Evolutionary conservation across 2,113 vertebrate species (phyloP).

Genomic region (mouse (Mus musculus)): DNA sequence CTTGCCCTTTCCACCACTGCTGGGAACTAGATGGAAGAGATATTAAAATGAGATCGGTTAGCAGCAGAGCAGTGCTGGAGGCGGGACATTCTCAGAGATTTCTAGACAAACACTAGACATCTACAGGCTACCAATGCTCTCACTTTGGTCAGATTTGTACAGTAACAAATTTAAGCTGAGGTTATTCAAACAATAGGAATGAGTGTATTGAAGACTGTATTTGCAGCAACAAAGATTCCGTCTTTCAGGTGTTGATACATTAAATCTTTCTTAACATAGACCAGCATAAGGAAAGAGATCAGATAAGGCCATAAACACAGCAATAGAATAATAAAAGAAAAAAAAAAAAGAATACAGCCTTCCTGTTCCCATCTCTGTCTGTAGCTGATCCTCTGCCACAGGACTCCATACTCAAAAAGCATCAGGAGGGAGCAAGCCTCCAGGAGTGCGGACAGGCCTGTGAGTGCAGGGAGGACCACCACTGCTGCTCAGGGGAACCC

Average conservation of each 20-base stretch:
- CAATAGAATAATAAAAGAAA: constrained; percentile 22
- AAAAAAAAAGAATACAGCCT: no score
- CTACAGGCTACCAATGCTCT: constrained; percentile 16
- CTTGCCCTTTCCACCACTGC: background rate
- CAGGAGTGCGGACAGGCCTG: no score
- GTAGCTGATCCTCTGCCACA: no score
- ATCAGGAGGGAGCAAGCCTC: no score
- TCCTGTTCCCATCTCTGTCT: no score
- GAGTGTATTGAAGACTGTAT: constrained; percentile 8
- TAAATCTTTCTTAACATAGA: constrained; percentile 25
- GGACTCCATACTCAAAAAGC: no score
- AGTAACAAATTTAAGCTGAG: constrained; percentile 16
- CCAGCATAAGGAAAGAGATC: background rate
- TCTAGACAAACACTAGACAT: constrained; percentile 28
- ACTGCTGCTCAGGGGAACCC: no score
- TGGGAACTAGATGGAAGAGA: background rate
- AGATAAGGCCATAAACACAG: constrained; percentile 5
- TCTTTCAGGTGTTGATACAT: constrained; percentile 4
- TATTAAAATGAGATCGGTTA: background rate
- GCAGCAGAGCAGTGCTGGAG: constrained; percentile 17
- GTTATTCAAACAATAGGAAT: constrained; percentile 49
- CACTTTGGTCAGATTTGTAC: constrained; percentile 11
- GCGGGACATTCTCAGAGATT: constrained; percentile 5
- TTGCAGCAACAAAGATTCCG: constrained; percentile 17
- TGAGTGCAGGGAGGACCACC: no score